Percentiles rank a stretch among this genome's conserved stretches.
Evolutionary conservation across 2,888 invertebrate species (phyloP).

Genomic region (Julus scandinavius): DNA sequence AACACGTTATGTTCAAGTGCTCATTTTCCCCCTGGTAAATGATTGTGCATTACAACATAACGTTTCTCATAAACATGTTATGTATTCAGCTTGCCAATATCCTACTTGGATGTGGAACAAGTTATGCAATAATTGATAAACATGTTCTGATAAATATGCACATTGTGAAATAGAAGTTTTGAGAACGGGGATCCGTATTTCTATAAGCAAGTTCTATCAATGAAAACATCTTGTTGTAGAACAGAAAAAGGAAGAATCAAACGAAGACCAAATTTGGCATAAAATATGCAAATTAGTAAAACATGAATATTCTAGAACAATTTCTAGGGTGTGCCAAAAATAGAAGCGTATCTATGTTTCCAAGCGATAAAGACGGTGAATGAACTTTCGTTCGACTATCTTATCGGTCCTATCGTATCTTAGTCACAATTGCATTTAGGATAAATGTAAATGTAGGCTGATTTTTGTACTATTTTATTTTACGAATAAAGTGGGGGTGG

Average conservation of each 20-base stretch:
- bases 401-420: conserved; percentile 25
- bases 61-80: no score
- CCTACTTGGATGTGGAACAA: no score
- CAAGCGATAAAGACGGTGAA: conserved; percentile 14
- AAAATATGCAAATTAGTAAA: not conserved
- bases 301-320: not conserved
- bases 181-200: no score
- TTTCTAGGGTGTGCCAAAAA: not conserved
- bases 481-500: not conserved
- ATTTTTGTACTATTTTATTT: not conserved
- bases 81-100: no score
- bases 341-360: not conserved
- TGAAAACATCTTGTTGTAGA: not conserved
- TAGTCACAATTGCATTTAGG: not conserved
- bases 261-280: not conserved
- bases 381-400: conserved; percentile 22
- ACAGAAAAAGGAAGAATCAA: no score
- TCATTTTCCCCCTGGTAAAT: no score
- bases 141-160: no score
- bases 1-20: no score
- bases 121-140: no score
- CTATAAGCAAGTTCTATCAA: no score
- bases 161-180: no score
- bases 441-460: conserved; percentile 25
- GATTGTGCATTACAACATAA: no score